phyloP scores from a whole-genome alignment of 2,113 vertebrate species.

The Isichthys henryi region DNA sequence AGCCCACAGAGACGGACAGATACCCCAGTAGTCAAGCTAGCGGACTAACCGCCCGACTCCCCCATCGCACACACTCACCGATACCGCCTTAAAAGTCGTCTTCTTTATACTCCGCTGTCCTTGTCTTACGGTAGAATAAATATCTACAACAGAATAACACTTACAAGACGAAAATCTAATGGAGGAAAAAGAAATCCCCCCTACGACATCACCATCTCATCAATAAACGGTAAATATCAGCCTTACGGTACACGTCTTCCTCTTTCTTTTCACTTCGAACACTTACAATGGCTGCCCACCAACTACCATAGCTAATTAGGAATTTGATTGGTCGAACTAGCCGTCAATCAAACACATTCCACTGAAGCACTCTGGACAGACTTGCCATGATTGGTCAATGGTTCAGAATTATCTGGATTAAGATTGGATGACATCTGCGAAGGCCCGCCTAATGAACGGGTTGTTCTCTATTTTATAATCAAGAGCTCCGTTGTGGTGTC shows the following conservation, averaged over 20 bases:
- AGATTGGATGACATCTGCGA: background rate
- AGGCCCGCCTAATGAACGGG: background rate
- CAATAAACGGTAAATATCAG: background rate
- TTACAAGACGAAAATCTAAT: background rate
- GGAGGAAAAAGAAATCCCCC: background rate
- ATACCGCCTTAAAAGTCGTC: background rate
- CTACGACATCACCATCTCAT: background rate
- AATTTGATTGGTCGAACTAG: slow-evolving; percentile 24
- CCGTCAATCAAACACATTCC: slow-evolving; percentile 17
- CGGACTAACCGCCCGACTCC: background rate
- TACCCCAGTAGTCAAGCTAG: background rate
- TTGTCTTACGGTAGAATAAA: background rate
- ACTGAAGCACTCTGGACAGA: background rate
- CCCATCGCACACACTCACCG: background rate
- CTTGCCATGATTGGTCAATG: background rate
- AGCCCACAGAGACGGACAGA: background rate
- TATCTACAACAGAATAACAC: background rate
- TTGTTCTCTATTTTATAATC: background rate
- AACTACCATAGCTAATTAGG: background rate
- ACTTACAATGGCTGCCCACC: slow-evolving; percentile 18
- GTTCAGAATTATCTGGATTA: background rate
- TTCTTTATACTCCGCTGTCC: background rate
- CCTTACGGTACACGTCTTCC: slow-evolving; percentile 19
- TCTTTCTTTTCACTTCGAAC: slow-evolving; percentile 10
- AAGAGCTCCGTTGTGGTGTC: background rate